Percentiles rank a stretch among this genome's conserved stretches.
Conservation (phyloP, 92 coral and sea anemone species). For the Desmophyllum pertusum region DNA sequence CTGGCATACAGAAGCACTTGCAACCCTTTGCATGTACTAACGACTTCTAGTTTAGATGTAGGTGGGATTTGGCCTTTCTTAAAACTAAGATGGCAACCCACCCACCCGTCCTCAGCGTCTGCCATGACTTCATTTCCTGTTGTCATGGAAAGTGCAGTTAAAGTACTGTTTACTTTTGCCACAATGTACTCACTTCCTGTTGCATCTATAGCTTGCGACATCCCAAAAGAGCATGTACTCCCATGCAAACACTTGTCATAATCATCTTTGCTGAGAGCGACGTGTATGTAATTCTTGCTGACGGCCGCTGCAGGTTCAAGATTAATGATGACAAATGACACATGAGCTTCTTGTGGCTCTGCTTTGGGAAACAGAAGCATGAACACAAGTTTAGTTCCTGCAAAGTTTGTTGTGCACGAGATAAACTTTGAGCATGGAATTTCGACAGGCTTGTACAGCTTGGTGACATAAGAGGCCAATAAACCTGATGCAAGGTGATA, state of each 20-base stretch:
- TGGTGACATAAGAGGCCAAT: conserved; percentile 71
- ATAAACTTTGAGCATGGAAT: conserved; percentile 63
- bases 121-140: conserved; percentile 79
- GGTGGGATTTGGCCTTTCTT: conserved; percentile 62
- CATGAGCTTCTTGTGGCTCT: conserved; percentile 66
- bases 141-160: conserved; percentile 77
- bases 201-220: conserved; percentile 65
- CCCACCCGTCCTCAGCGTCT: conserved; percentile 65
- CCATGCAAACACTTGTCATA: conserved; percentile 45
- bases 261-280: conserved; percentile 35
- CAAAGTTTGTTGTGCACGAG: conserved; percentile 59
- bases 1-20: conserved; percentile 63
- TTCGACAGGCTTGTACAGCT: conserved; percentile 59
- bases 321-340: conserved; percentile 57
- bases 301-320: conserved; percentile 59
- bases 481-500: conserved; percentile 48
- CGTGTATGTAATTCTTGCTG: conserved; percentile 52
- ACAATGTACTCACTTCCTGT: conserved; percentile 77
- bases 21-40: conserved; percentile 52
- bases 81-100: conserved; percentile 68
- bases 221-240: conserved; percentile 59
- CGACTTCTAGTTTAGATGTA: conserved; percentile 64
- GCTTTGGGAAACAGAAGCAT: conserved; percentile 67
- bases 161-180: conserved; percentile 59
- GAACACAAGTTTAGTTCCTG: conserved; percentile 71